Evolutionary conservation across 2,113 vertebrate genomes (phyloP).

Genomic region (Okapia johnstoni): DNA sequence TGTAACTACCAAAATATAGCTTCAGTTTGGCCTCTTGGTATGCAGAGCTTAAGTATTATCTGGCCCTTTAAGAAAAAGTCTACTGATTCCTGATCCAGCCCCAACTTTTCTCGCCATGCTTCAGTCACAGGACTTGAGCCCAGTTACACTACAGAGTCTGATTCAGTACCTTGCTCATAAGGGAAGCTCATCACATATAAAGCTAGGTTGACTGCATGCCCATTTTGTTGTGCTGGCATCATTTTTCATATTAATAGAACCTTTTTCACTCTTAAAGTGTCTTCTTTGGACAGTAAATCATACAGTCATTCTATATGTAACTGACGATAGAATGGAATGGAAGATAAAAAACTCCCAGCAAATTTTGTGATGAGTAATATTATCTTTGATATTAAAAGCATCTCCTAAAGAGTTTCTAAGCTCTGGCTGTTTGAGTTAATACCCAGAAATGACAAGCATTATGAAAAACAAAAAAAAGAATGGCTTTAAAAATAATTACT

Average conservation of each 20-base stretch:
- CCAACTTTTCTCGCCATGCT: neutral
- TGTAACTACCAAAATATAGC: neutral
- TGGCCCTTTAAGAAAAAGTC: constrained; percentile 28
- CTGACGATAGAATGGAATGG: constrained; percentile 34
- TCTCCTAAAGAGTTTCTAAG: constrained; percentile 21
- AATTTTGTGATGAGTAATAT: constrained; percentile 44
- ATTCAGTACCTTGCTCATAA: neutral
- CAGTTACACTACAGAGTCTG: neutral
- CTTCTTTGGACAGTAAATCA: constrained; percentile 29
- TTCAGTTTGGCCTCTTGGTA: neutral
- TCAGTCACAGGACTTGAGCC: neutral
- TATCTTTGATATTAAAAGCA: constrained; percentile 28
- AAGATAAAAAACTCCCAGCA: constrained; percentile 14
- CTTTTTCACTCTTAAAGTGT: neutral
- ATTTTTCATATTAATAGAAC: constrained; percentile 4
- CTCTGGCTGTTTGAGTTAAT: constrained; percentile 58
- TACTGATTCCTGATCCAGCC: neutral
- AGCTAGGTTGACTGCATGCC: neutral
- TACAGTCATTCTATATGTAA: constrained; percentile 27
- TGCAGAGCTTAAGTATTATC: neutral
- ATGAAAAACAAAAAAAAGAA: constrained; percentile 9
- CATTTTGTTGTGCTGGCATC: neutral
- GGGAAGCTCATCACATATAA: neutral
- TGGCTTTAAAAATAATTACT: constrained; percentile 58
- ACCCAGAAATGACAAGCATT: constrained; percentile 56